Base-by-base conservation (phyloP, 37 sponge, comb jelly and placozoan species). In the Tethya wilhelma region DNA sequence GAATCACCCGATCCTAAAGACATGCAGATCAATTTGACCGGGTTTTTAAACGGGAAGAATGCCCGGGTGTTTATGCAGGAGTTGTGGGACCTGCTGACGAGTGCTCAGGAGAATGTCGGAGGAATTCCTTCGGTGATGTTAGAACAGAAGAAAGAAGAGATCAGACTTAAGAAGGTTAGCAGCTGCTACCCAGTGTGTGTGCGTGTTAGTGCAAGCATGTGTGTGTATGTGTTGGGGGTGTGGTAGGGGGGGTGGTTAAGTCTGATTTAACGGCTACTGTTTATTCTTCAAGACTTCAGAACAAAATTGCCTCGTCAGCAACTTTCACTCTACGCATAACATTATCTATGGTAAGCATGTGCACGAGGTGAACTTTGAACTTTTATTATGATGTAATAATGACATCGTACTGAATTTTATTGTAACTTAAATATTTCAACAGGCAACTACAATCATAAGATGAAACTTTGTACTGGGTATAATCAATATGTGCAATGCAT, bases 61-160 rank as follows among this genome's bases (percentile, higher is more conserved):
- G 96, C 98, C 4, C 83, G 96, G 6, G 39, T 96, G 14, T 98
- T 98, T 64, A 93, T 98, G 92, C 86, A 86, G 56, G 96, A 98
- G 66, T 82, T 98, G 39, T 98, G 98, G 98, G 91, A 90, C 8
- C 82, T 93, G 40, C 81, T 98, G 36, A 30, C 73, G 0, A 89
- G 90, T 69, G 98, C 98, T 7, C 98, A 98, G 67, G 92, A 98
- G 49, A 93, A 87, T 58, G 69, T 89, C 20, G 90, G 95, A 44
- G 92, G 90, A 14, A 90, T 96, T 20, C 98, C 98, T 20, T 56
- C 89, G 5, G 60, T 71, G 19, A 85, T 98, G 43, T 31, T 98
- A 44, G 98, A 95, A 59, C 77, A 95, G 80, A 98, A 98, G 86
- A 98, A 95, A 64, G 94, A 93, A 20, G 96, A 95, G 65, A 87